phyloP scores from a whole-genome alignment of 2,113 vertebrate species.

The Bungarus multicinctus region DNA sequence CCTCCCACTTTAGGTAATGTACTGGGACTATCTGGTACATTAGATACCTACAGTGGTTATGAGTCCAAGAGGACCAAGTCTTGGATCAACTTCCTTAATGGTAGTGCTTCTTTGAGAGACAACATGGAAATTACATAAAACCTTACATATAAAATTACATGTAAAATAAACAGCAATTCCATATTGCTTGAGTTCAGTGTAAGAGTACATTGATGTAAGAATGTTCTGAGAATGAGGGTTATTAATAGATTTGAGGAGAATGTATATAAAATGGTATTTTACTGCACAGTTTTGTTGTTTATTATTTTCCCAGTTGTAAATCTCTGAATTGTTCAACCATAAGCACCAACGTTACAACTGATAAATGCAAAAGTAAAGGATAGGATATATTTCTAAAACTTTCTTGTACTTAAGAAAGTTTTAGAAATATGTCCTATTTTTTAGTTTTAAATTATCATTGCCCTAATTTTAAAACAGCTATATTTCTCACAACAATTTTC shows the following conservation, averaged over 20 bases:
- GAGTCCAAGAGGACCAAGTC: not conserved
- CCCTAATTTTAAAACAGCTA: not conserved
- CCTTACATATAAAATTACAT: not conserved
- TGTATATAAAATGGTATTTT: not conserved
- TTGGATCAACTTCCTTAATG: not conserved
- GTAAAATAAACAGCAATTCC: not conserved
- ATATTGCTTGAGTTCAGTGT: not conserved
- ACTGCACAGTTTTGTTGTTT: not conserved
- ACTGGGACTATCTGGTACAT: not conserved
- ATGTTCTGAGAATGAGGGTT: not conserved
- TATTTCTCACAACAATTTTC: not conserved
- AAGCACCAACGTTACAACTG: not conserved
- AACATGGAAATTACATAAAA: not conserved
- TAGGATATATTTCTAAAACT: not conserved
- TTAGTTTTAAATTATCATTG: not conserved
- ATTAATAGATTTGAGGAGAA: not conserved
- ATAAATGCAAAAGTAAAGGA: not conserved
- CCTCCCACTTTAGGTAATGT: not conserved
- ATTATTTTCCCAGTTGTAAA: not conserved
- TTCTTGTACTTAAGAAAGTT: not conserved
- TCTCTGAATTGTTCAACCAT: not conserved
- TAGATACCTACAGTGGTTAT: not conserved
- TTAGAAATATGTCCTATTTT: not conserved
- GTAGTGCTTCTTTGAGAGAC: not conserved
- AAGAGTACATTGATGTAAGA: not conserved